Percentiles rank a stretch among this genome's conserved stretches.
Evolutionary conservation across 2,888 invertebrate species (phyloP).

Genomic region (Ochropacha duplaris): DNA sequence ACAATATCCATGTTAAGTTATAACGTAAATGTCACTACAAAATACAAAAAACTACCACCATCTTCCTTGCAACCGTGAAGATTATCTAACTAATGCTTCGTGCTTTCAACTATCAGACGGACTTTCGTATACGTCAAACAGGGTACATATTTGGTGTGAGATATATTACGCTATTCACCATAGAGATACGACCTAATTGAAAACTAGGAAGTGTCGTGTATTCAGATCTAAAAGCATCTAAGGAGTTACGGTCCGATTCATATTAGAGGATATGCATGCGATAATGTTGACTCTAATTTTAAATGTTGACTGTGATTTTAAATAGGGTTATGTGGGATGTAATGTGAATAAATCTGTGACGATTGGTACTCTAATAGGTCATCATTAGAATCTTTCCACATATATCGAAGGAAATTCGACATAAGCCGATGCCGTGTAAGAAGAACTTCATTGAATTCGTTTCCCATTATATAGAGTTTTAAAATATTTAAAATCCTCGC

Average conservation of each 20-base stretch:
- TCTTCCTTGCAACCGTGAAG: neutral
- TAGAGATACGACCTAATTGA: constrained; percentile 37
- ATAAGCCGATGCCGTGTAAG: no score
- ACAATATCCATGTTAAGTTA: no score
- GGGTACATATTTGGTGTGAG: constrained; percentile 21
- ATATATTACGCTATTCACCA: constrained; percentile 18
- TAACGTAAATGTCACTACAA: neutral
- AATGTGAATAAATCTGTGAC: neutral
- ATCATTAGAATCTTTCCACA: no score
- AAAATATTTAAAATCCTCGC: no score
- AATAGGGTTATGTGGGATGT: neutral
- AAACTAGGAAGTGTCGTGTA: constrained; percentile 46
- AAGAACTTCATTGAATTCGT: no score
- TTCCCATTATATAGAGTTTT: no score
- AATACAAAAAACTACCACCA: neutral
- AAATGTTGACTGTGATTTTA: neutral
- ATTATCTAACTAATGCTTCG: neutral
- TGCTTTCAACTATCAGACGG: neutral
- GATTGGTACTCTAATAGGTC: neutral
- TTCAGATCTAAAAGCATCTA: constrained; percentile 23
- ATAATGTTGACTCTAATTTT: no score
- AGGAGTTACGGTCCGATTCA: constrained; percentile 2
- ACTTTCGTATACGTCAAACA: neutral
- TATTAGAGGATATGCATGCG: neutral
- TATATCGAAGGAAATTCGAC: no score